Conservation (phyloP, 2,113 vertebrate genomes). For the Pituophis catenifer region DNA sequence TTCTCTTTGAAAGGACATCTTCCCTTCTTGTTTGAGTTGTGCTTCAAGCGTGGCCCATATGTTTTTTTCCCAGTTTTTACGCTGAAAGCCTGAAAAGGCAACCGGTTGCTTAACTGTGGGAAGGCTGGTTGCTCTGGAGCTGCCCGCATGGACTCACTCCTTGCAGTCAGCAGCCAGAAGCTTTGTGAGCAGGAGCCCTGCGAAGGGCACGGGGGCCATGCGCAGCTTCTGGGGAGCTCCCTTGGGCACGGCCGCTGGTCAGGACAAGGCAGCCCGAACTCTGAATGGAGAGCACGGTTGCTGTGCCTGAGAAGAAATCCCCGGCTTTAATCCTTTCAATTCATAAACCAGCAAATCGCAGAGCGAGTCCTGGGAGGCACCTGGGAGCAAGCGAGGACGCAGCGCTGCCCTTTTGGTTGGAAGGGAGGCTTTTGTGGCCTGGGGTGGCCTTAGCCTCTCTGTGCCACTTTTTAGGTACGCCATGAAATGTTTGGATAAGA, state of each 20-base stretch:
- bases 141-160: background rate
- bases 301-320: background rate
- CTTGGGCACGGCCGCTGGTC: background rate
- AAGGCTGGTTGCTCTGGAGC: background rate
- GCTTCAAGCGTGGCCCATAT: background rate
- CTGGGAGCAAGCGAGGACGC: background rate
- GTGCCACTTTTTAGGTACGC: constrained; percentile 82
- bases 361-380: background rate
- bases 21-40: background rate
- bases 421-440: background rate
- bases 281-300: background rate
- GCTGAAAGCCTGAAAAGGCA: background rate
- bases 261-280: background rate
- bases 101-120: background rate
- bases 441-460: background rate
- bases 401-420: background rate
- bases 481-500: constrained; percentile 99
- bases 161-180: background rate
- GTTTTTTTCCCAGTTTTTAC: background rate
- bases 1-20: background rate
- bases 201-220: background rate
- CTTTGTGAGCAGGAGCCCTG: background rate
- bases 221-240: background rate
- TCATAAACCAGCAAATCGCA: background rate
- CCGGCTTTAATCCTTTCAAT: background rate